Conservation (phyloP, 2,888 invertebrate genomes). For the Plebejus anna region DNA sequence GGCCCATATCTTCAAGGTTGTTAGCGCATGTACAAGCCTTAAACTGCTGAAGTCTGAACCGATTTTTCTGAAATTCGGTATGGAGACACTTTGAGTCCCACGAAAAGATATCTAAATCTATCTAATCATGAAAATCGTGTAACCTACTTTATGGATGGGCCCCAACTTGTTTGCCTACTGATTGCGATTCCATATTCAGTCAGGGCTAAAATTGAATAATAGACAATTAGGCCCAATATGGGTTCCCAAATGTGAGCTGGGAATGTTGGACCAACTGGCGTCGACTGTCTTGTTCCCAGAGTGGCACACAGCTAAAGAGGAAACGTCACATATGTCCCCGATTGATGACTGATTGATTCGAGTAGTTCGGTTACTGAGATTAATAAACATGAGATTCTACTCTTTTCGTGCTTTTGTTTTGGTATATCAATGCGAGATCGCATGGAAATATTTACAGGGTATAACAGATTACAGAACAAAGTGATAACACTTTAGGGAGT, state of each 20-base stretch:
- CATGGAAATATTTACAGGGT: too few relatives aligned
- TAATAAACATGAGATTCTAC: slow-evolving; percentile 14
- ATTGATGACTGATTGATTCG: slow-evolving; percentile 34
- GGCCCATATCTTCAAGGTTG: too few relatives aligned
- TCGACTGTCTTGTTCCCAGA: slow-evolving; percentile 30
- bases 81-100: too few relatives aligned
- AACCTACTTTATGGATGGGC: too few relatives aligned
- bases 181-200: background rate
- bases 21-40: too few relatives aligned
- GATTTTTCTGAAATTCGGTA: too few relatives aligned
- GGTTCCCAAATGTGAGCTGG: slow-evolving; percentile 11
- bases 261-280: slow-evolving; percentile 3
- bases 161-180: background rate
- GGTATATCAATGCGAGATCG: background rate
- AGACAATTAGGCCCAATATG: background rate
- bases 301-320: slow-evolving; percentile 32
- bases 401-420: background rate
- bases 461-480: too few relatives aligned
- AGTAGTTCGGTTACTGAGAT: slow-evolving; percentile 12
- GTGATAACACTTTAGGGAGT: too few relatives aligned
- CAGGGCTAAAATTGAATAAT: slow-evolving; percentile 5
- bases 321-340: slow-evolving; percentile 32
- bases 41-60: too few relatives aligned
- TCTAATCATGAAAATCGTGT: too few relatives aligned
- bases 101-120: too few relatives aligned